Evolutionary conservation across 35 echinoderm and acorn worm species (phyloP), one percentile per base, ranked within the genome.

Genomic region (Apostichopus parvimensis): DNA sequence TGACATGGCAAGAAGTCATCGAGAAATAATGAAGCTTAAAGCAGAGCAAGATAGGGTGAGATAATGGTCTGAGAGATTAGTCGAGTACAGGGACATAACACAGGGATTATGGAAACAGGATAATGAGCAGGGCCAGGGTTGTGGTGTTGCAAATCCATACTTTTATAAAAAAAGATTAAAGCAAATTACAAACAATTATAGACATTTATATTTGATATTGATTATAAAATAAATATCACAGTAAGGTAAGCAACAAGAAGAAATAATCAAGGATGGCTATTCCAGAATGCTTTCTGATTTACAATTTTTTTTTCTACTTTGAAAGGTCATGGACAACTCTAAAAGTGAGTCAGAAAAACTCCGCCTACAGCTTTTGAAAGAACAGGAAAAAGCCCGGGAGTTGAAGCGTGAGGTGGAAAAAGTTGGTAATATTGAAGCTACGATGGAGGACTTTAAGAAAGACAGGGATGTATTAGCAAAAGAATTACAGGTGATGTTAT

Each of bases 401-500:
- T 80, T 73, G 61, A 89, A 90, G n/a, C 88, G 85, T 8, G 90
- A 95, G 10, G 21, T 89, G 57, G 90, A 82, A 23, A 95, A 90
- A 34, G 93, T 83, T 24, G 82, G 89, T 68, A 91, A 93, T 21
- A 70, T 98, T 21, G 94, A 98, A 79, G 83, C 90, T 2, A 45
- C 77, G 10, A 88, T 98, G 8, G 96, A 95, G 22, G 96, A 95
- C 80, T 62, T 98, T 25, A 98, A 95, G 92, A 95, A 95, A 73
- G 96, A 98, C 64, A 72, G 96, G 21, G 94, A 98, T 88, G 94
- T 95, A 24, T 76, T 98, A 34, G 96, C 96, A 3, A 93, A 90
- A 77, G 96, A 98, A 92, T 91, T 98, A 8, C 96, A 98, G 87
- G 87, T 90, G 1, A 95, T 98, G 93, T 94, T 98, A 56, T 57